Conservation (phyloP, 2,797 vertebrate species). For the Coregonus sp. region DNA sequence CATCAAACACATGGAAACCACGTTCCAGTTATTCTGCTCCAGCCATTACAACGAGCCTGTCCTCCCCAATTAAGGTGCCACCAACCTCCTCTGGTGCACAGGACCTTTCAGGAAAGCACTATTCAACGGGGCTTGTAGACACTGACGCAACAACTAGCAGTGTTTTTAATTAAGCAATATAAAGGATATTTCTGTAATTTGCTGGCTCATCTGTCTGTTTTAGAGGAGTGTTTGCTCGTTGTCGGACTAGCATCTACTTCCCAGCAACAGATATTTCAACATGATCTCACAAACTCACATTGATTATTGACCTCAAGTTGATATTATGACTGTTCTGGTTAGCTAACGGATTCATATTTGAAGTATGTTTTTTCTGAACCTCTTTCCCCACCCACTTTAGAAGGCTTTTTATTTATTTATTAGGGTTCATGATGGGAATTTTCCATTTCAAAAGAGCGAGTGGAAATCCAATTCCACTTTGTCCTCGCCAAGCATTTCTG, state of each 20-base stretch:
- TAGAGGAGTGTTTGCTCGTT: background rate
- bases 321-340: conserved; percentile 59
- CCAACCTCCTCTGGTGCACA: no score
- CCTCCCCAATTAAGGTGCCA: no score
- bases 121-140: conserved; percentile 36
- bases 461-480: conserved; percentile 35
- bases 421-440: background rate
- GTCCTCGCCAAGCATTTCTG: conserved; percentile 31
- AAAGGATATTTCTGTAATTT: background rate
- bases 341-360: conserved; percentile 60
- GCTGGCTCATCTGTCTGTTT: background rate
- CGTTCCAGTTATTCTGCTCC: no score
- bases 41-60: no score
- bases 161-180: background rate
- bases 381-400: conserved; percentile 33
- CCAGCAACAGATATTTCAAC: background rate
- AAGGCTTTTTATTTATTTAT: conserved; percentile 16
- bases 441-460: conserved; percentile 31
- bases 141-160: background rate
- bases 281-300: background rate
- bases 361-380: conserved; percentile 26
- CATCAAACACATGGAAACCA: no score
- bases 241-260: background rate
- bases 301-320: conserved; percentile 25
- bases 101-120: conserved; percentile 36